Base-by-base conservation (phyloP, 2,113 vertebrate genomes). In the Trochalopteron elliotii region DNA sequence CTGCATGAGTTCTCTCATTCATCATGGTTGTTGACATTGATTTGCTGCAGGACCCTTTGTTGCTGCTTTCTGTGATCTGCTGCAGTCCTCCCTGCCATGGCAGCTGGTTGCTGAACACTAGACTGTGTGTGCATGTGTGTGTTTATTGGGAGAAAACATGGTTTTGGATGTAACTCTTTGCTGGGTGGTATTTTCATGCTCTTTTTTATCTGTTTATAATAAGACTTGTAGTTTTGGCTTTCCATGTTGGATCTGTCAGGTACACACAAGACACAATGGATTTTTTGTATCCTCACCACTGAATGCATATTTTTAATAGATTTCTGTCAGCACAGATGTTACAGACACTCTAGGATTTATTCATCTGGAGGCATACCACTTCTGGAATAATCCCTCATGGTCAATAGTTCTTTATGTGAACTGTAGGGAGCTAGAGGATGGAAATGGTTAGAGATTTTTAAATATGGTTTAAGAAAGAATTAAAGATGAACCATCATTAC, bases 1-100 rank as follows among this genome's bases (percentile, higher is more conserved):
- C 69, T 70, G 87, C 94, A 84, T 60, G 87, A 90, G 30, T 89
- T 83, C 90, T 86, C 64, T 18, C 78, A 17, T 95, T 87, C 78
- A 61, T 87, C 47, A 0, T 89, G 83, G 64, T 85, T 76, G 61
- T 93, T 75, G 64, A 57, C 86, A 83, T 97, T 15, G 28, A 1
- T 93, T 93, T 97, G 74, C 86, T 95, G 78, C 96, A 86, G 89
- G 78, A 81, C 76, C 61, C 81, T 87, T 83, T 91, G 77, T 88
- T 83, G 92, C 89, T 80, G 91, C 90, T 94, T 93, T 67, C 31
- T 93, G 63, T 87, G 85, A 81, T 74, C 44, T 89, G 57, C 87
- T 95, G 90, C 82, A 75, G 81, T 88, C 90, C n/a, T 85, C 53
- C 74, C 70, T 88, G 86, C 56, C 56, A 21, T 87, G 49, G 89